Conservation (phyloP, 2,113 vertebrate species). For the Psettodes erumei region DNA sequence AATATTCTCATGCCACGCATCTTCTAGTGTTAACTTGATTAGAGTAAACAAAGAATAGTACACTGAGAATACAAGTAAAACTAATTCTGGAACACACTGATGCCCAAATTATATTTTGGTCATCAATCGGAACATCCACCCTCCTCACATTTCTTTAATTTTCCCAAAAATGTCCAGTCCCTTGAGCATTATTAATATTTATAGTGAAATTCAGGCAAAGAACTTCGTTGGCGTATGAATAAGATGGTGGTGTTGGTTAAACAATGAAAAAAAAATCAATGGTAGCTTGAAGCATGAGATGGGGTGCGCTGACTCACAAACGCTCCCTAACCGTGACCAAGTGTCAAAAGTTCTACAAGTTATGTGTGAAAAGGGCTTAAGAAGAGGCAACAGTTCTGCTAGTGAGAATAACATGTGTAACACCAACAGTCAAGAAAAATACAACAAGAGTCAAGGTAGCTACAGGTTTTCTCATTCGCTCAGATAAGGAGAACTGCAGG, state of each 20-base stretch:
- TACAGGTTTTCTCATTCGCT: conserved; percentile 38
- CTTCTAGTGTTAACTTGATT: background rate
- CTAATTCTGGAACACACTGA: too few species aligned
- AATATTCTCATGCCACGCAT: background rate
- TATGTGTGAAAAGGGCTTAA: conserved; percentile 11
- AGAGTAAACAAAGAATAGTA: too few species aligned
- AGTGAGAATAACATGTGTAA: conserved; percentile 29
- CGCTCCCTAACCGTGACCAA: background rate
- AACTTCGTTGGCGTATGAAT: background rate
- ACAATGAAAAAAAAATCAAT: background rate
- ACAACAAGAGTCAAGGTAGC: conserved; percentile 10
- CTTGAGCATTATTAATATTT: background rate
- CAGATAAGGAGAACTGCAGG: conserved; percentile 40
- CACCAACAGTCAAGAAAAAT: conserved; percentile 7
- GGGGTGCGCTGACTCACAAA: background rate
- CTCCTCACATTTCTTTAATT: too few species aligned
- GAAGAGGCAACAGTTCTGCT: background rate
- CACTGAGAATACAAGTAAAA: too few species aligned
- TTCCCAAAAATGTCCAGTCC: background rate
- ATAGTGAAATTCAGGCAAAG: background rate
- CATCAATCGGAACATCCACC: too few species aligned
- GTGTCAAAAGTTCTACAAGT: background rate
- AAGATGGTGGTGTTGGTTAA: background rate
- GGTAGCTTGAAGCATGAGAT: background rate
- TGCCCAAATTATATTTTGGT: too few species aligned